Conservation (phyloP, 2,797 vertebrate species). For the Acanthis flammea region DNA sequence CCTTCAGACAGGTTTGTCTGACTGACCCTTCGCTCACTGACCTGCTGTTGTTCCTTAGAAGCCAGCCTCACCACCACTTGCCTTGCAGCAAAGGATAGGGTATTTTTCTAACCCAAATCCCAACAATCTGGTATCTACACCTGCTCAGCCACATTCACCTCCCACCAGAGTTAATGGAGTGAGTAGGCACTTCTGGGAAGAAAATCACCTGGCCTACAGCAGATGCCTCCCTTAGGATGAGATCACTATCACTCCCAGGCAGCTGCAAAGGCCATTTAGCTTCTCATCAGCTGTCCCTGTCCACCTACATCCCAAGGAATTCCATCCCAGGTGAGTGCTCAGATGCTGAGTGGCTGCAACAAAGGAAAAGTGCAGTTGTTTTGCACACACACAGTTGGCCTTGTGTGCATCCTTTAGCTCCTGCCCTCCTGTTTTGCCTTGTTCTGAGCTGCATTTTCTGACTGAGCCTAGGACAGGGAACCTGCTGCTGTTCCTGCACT, state of each 20-base stretch:
- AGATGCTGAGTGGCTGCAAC: neutral
- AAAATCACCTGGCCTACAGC: neutral
- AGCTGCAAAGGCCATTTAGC: neutral
- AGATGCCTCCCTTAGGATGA: slow-evolving; percentile 11
- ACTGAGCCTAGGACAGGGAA: neutral
- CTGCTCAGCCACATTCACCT: slow-evolving; percentile 12
- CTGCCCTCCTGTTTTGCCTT: neutral
- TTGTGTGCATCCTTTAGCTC: neutral
- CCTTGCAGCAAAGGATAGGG: neutral
- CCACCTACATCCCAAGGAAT: neutral
- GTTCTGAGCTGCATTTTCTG: neutral
- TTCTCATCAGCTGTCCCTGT: neutral
- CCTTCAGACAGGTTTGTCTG: neutral
- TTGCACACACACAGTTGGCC: neutral
- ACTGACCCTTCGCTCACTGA: neutral
- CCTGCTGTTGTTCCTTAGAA: neutral
- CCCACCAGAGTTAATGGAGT: neutral
- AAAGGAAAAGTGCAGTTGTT: neutral
- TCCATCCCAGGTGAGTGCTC: neutral
- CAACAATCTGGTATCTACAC: neutral
- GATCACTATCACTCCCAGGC: neutral
- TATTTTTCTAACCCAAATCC: neutral
- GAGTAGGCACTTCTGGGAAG: neutral
- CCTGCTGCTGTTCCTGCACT: neutral
- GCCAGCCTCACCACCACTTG: neutral